Evolutionary conservation across 1,140 invertebrate genomes (phyloP), one percentile per base, ranked within the genome.

Genomic region (Homarus americanus): DNA sequence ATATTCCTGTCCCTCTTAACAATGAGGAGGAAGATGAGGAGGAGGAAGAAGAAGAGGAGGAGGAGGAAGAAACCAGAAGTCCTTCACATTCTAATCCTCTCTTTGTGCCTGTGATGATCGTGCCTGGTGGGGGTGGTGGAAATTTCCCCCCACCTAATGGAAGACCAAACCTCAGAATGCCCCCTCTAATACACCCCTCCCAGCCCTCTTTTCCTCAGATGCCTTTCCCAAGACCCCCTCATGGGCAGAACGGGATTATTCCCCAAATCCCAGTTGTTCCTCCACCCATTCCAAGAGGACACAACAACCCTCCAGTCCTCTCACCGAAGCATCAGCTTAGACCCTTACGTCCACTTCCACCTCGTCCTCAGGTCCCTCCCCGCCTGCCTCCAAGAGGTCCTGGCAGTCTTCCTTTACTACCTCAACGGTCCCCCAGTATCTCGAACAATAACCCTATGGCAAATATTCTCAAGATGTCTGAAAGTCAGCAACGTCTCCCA

Each of bases 11-110:
- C 24, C 49, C 73, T 32, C 84, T 87, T 24, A 87, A 63, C 38
- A 87, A 87, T 36, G 84, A 87, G 53, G 83, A 79, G 15, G 86
- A 88, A 12, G 76, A 87, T 36, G 84, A 87, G 53, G 83, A 79
- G 15, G 86, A 88, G 5, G 76, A 80, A n/a, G 86, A 88, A 28
- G 86, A 88, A 34, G 41, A 87, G 17, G 72, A 87, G 36, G 75
- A 88, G 1, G 76, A 72, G 34, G 76, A 88, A 40, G 58, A 88
- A 36, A 44, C 58, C 1, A 69, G 38, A 7, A 85, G 34, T 44
- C n/a, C 73, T 0, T 78, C 73, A 9, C 41, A 41, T 17, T 58
- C 84, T 28, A 87, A 87, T 38, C 84, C 84, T 36, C 34, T 87
- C 2, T 78, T 58, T 53, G 84, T 87, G 4, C 84, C 84, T 10